These are phyloP conservation scores for Podarcis siculus DNA, from an alignment of 2,797 vertebrate species.

Conservation along the genomic window DNA sequence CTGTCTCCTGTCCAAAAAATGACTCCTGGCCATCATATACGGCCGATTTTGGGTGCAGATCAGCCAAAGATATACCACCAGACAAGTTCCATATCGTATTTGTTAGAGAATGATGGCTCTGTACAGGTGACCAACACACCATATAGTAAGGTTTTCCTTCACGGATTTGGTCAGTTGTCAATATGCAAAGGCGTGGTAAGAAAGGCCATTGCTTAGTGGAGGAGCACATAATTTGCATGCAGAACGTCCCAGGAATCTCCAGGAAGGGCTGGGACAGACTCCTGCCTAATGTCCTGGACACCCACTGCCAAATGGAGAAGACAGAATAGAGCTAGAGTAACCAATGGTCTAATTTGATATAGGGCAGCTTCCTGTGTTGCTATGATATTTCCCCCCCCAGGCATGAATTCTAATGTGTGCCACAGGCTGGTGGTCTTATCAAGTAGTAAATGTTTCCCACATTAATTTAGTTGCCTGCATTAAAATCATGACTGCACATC, in stretches of 20 bases:
- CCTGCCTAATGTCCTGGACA: not conserved
- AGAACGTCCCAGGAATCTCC: not conserved
- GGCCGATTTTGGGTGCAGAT: conserved; percentile 3
- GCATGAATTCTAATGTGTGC: not conserved
- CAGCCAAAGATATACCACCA: not conserved
- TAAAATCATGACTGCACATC: conserved; percentile 42
- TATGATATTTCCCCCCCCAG: not conserved
- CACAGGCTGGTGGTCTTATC: not conserved
- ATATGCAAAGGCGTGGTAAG: not conserved
- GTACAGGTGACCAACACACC: not conserved
- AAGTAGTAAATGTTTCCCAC: not conserved
- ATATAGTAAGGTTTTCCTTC: not conserved
- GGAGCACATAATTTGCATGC: not conserved
- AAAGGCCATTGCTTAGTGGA: not conserved
- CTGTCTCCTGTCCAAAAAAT: conserved; percentile 19
- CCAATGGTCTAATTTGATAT: not conserved
- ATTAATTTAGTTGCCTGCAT: not conserved
- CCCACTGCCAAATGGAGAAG: not conserved
- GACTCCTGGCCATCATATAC: not conserved
- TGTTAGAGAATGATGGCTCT: conserved; percentile 6
- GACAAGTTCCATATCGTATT: not conserved
- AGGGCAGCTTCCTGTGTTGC: not conserved
- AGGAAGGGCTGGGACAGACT: not conserved
- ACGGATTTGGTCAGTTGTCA: not conserved
- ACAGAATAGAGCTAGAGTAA: not conserved